Evolutionary conservation across 2,888 invertebrate species (phyloP).

Genomic region (Listrodromus nycthemerus): DNA sequence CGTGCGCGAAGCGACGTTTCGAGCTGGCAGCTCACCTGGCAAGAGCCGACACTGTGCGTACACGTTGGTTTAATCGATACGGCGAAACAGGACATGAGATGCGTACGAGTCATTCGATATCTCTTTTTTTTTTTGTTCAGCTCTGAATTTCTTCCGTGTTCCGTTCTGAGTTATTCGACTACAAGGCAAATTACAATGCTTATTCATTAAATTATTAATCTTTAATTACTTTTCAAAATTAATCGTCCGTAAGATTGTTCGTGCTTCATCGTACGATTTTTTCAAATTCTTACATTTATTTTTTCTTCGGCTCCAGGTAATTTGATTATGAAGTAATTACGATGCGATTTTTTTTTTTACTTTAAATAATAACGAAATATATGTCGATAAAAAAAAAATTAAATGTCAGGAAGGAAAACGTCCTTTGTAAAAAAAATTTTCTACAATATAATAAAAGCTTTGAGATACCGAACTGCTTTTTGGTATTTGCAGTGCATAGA

Average conservation of each 20-base stretch:
- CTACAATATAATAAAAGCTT: background rate
- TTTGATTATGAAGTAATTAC: background rate
- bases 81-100: background rate
- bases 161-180: background rate
- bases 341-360: background rate
- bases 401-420: background rate
- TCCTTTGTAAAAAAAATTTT: background rate
- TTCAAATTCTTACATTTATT: background rate
- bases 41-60: background rate
- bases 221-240: no score
- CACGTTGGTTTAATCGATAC: background rate
- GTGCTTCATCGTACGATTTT: no score
- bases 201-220: background rate
- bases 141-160: background rate
- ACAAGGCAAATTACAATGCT: background rate
- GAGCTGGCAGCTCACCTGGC: background rate
- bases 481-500: constrained; percentile 3
- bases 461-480: background rate
- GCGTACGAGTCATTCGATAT: constrained; percentile 5
- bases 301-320: no score
- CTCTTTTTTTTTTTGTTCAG: background rate
- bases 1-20: constrained; percentile 11
- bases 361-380: background rate
- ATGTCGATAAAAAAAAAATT: background rate
- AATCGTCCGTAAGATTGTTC: background rate